phyloP scores from a whole-genome alignment of 2,888 invertebrate genomes.

The Rhaphigaster nebulosa region DNA sequence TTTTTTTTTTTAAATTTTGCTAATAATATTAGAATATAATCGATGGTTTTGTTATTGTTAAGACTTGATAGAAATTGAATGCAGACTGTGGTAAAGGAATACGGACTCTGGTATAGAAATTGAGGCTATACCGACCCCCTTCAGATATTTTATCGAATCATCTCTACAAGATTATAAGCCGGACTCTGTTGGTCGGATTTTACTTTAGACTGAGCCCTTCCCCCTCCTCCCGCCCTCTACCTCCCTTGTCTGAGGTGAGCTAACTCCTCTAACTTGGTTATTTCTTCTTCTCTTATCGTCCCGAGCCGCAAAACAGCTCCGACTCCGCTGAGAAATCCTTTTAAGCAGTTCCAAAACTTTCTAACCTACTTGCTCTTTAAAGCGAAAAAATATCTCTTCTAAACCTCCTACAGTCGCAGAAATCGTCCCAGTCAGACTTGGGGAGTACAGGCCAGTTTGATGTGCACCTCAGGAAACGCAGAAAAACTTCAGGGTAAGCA shows the following conservation, averaged over 20 bases:
- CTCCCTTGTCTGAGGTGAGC: neutral
- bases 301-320: neutral
- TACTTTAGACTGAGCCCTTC: neutral
- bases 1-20: too few relatives aligned
- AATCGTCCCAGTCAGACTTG: neutral
- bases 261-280: neutral
- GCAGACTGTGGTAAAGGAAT: too few relatives aligned
- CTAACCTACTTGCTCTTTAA: neutral
- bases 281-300: neutral
- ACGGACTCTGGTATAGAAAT: neutral
- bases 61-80: too few relatives aligned
- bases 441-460: too few relatives aligned
- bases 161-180: neutral
- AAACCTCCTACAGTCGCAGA: neutral
- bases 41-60: too few relatives aligned
- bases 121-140: neutral
- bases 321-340: neutral
- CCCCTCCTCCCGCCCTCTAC: neutral
- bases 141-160: neutral
- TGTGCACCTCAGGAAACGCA: too few relatives aligned
- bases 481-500: too few relatives aligned
- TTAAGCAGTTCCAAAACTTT: slow-evolving; percentile 9
- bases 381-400: neutral
- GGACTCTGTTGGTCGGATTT: neutral
- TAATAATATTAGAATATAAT: too few relatives aligned